Evolutionary conservation across 1,140 invertebrate genomes (phyloP), one percentile per base, ranked within the genome.

Genomic region (Drosophila funebris): DNA sequence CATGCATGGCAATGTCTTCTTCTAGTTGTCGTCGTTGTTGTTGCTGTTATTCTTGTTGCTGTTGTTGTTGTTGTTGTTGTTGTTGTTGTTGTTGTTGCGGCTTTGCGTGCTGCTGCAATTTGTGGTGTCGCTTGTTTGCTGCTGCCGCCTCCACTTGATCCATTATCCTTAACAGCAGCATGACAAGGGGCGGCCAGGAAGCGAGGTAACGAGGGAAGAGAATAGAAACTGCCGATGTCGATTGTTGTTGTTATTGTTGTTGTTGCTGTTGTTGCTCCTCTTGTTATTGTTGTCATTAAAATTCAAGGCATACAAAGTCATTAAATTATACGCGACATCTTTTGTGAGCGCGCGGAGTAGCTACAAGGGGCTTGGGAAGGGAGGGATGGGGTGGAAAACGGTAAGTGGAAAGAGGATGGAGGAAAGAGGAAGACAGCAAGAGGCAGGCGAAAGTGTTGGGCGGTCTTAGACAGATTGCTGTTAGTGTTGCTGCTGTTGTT

Each of bases 231-330:
- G 58, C 18, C 56, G 14, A 58, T 70, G 46, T 43, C 64, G 37
- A 22, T 69, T 67, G 43, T 11, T 69, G 39, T 33, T 69, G 58
- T 2, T 53, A 43, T 8, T 58, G 37, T 4, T n/a, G n/a, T n/a
- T n/a, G n/a, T n/a, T n/a, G 52, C 7, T 57, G 52, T 1, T 53
- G 39, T 43, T 60, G 29, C 27, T 50, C 29, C 13, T 48, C 24
- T 37, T 67, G 57, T 56, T 66, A 78, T 82, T 87, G 75, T 82
- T 83, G 84, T 82, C 83, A 88, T 88, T 88, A 88, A 88, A 88
- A 88, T 88, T 89, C 84, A 90, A 88, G 76, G 85, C 84, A 88
- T 88, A 88, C 80, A 88, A 88, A 88, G 84, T 88, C 84, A 88
- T 88, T 88, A 88, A 88, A 88, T 88, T 88, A 88, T 88, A 88